phyloP scores from a whole-genome alignment of 2,113 vertebrate species.

The Albula glossodonta region DNA sequence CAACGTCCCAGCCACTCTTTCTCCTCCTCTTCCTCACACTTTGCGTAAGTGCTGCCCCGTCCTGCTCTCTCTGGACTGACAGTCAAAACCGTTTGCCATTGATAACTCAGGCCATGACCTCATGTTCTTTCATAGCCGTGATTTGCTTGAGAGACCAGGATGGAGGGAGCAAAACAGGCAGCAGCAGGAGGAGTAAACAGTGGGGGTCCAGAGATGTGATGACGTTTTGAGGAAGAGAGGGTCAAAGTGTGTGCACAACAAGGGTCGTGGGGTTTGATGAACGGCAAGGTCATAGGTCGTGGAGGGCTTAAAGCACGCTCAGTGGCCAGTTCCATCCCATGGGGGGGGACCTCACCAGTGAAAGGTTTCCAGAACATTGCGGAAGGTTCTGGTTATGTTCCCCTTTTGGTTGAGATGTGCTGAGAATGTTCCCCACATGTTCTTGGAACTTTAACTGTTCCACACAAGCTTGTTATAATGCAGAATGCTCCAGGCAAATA shows the following conservation, averaged over 20 bases:
- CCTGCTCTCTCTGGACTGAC: neutral
- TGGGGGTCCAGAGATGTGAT: neutral
- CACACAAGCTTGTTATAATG: too few relatives aligned
- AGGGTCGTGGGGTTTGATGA: neutral
- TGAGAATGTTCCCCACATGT: too few relatives aligned
- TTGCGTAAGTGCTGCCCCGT: neutral
- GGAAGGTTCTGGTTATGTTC: too few relatives aligned
- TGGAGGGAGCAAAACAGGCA: too few relatives aligned
- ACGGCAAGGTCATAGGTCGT: too few relatives aligned
- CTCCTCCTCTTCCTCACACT: neutral
- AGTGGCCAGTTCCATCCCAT: neutral
- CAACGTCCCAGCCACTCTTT: neutral
- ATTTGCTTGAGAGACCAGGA: too few relatives aligned
- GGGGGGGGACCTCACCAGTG: neutral
- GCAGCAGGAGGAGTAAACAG: too few relatives aligned
- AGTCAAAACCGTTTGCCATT: neutral
- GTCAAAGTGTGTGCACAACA: neutral
- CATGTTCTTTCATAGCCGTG: too few relatives aligned
- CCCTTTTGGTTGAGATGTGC: too few relatives aligned
- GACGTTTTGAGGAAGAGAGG: neutral
- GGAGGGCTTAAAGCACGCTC: constrained; percentile 1
- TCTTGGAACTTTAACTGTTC: too few relatives aligned
- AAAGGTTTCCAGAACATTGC: neutral
- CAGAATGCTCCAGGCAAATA: too few relatives aligned
- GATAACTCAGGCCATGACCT: too few relatives aligned